Percentiles rank a stretch among this genome's conserved stretches.
phyloP scores from a whole-genome alignment of 2,113 vertebrate species.

The Serilophus lunatus region DNA sequence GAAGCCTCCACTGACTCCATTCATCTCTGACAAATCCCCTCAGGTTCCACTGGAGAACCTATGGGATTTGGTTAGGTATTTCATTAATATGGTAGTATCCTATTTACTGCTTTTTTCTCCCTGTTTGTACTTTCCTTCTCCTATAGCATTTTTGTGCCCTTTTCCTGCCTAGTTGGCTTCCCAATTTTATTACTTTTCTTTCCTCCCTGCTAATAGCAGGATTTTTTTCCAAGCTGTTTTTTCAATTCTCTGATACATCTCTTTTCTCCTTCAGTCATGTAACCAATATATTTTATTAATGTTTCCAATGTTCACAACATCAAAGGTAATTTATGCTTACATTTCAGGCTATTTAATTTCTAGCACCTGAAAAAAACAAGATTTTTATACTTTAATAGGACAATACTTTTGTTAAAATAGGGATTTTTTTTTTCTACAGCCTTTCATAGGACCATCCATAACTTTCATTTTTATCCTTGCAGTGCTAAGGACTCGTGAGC shows the following conservation, averaged over 20 bases:
- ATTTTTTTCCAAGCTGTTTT: not conserved
- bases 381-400: not conserved
- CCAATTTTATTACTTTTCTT: constrained; percentile 14
- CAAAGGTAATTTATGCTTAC: not conserved
- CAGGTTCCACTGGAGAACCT: not conserved
- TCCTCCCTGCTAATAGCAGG: not conserved
- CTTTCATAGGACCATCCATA: not conserved
- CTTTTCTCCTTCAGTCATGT: not conserved
- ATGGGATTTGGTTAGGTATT: not conserved
- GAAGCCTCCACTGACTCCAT: not conserved
- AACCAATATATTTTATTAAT: not conserved
- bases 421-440: not conserved
- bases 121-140: not conserved
- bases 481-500: not conserved
- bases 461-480: not conserved
- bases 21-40: not conserved
- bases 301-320: not conserved
- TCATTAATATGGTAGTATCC: not conserved
- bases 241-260: not conserved
- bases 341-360: not conserved
- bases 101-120: not conserved
- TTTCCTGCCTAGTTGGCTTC: not conserved
- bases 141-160: not conserved
- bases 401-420: not conserved
- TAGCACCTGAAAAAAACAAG: not conserved